Base-by-base conservation (phyloP, 2,113 vertebrate species). In the Motacilla alba region DNA sequence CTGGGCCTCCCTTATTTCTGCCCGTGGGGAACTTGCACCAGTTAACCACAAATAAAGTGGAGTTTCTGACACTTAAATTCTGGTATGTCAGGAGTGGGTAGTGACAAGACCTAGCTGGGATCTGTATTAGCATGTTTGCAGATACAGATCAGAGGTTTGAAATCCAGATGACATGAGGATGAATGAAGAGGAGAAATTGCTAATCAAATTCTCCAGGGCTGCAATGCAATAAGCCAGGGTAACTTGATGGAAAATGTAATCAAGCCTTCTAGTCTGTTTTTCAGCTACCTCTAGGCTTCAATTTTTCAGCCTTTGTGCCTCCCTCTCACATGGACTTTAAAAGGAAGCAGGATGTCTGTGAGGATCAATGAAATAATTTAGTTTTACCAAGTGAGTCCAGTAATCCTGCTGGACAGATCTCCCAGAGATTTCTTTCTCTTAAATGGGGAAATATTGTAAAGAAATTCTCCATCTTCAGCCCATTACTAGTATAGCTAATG, bases 241-340 rank as follows among this genome's bases (percentile, higher is more conserved):
- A 90, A 95, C 81, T 91, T 58, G 87, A 95, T 89, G 81, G 93
- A 66, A 95, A 96, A 94, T 83, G 74, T 89, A 94, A 94, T 95
- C 74, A 94, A 82, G 52, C 41, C 37, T 80, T n/a, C 74, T 26
- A 79, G 74, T 91, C 89, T 79, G 78, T 69, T 94, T 95, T 96
- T 70, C 74, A 77, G 81, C 39, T 93, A 87, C 35, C 35, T 94
- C 62, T 64, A 93, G 53, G 46, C 43, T 91, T 88, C 11, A 24
- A 4, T 95, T 87, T 87, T 84, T 90, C 81, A 91, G 73, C 46
- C 33, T 33, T 87, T 89, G 33, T 82, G 77, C 87, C 19, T 93
- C 35, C 26, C 43, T 74, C 31, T 92, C 64, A 35, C 21, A 6
- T 24, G 26, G 72, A 63, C 60, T 93, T 88, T 31, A 49, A 92